Evolutionary conservation across 2,113 vertebrate species (phyloP).

Genomic region (Saimiri boliviensis): DNA sequence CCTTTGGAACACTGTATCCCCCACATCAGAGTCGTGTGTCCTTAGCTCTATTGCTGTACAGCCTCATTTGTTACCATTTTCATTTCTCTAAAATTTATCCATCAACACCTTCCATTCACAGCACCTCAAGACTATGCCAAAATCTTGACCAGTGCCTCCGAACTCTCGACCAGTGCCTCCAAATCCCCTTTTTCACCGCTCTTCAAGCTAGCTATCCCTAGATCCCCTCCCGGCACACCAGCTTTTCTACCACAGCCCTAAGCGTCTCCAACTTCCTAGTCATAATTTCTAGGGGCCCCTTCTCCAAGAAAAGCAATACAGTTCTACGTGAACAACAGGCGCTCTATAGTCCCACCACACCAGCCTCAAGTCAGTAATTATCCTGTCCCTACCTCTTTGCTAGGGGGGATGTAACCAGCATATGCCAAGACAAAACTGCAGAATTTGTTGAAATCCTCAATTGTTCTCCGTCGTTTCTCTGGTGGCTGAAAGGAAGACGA

Average conservation of each 20-base stretch:
- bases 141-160: background rate
- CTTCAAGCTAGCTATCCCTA: background rate
- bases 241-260: background rate
- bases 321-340: too few species aligned
- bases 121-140: background rate
- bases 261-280: background rate
- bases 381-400: conserved; percentile 88
- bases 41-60: background rate
- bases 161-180: background rate
- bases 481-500: conserved; percentile 84
- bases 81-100: background rate
- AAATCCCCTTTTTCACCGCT: background rate
- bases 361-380: background rate
- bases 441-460: conserved; percentile 96
- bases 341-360: background rate
- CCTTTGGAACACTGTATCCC: background rate
- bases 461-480: conserved; percentile 91
- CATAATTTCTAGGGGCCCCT: background rate
- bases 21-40: background rate
- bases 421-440: conserved; percentile 94
- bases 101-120: background rate
- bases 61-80: background rate
- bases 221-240: background rate
- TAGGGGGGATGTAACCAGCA: conserved; percentile 92
- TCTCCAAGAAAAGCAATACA: background rate